Base-by-base conservation (phyloP, 2,113 vertebrate genomes). In the Terrapene triunguis region DNA sequence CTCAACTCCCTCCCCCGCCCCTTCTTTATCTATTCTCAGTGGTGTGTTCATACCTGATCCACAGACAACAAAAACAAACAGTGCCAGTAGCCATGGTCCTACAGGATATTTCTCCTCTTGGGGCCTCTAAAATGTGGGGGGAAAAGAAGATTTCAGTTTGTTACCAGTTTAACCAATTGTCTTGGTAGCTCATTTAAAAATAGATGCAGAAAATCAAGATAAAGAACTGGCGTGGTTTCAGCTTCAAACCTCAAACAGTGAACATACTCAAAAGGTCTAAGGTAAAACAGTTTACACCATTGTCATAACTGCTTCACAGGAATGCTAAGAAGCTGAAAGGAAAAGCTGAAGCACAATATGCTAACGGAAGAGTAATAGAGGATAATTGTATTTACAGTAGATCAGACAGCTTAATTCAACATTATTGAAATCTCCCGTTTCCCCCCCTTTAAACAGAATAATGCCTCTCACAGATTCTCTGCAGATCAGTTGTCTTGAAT, bases 51-150 rank as follows among this genome's bases (percentile, higher is more conserved):
- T 98, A 99, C 99, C 99, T 99, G 99, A 98, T 98, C 98, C 97
- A 92, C 95, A 98, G 95, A 99, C 99, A 96, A 99, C 98, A 98
- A 99, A 99, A 84, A 98, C 99, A 94, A 99, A 99, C 88, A 98
- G 97, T 88, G 98, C 97, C 90, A 98, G 98, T 84, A 99, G 97
- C 99, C 99, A 99, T 74, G 99, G 98, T 95, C 98, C 98, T 92
- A 98, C 98, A 54, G 98, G 98, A 90, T 98, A 98, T 96, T 99
- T 99, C 98, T 99, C 98, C 96, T 99, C 98, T 96, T 97, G 97
- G 14, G 99, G 98, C 98, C 99, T 98, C 98, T 98, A 95, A 78
- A 97, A 97, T 90, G 90, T 93, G 48, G 74, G 55, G 21, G 87
- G 55, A 80, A 93, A 92, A 89, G 69, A 81, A 53, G 85, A 86